Percentiles rank a stretch among this genome's conserved stretches.
Evolutionary conservation across 2,888 invertebrate species (phyloP).

Genomic region (Eurois occulta): DNA sequence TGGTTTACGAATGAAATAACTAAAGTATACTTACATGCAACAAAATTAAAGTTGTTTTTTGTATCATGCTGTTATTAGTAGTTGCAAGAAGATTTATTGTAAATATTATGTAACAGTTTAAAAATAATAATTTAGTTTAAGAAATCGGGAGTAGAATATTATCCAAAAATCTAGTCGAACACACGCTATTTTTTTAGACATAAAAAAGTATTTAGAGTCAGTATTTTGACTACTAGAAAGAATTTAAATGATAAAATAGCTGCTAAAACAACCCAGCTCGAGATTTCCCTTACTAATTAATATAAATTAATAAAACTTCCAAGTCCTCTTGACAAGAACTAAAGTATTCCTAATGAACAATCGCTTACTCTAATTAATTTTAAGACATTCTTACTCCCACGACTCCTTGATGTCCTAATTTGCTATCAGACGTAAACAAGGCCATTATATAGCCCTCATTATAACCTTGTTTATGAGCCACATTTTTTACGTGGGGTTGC

Average conservation of each 20-base stretch:
- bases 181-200: not conserved
- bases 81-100: not conserved
- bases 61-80: not conserved
- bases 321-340: slow-evolving; percentile 4
- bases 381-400: not conserved
- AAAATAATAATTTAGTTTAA: not conserved
- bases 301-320: slow-evolving; percentile 21
- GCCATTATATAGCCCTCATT: slow-evolving; percentile 52
- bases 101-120: not conserved
- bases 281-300: slow-evolving; percentile 18
- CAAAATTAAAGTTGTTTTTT: not conserved
- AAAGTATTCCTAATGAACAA: slow-evolving; percentile 24
- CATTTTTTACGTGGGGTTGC: slow-evolving; percentile 49
- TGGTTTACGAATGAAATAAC: not conserved
- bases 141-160: not conserved
- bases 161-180: not conserved
- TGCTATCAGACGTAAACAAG: slow-evolving; percentile 32
- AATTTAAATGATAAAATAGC: slow-evolving; percentile 3
- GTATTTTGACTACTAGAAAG: not conserved
- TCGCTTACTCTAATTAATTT: slow-evolving; percentile 15
- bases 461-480: slow-evolving; percentile 55
- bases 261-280: not conserved
- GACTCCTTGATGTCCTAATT: slow-evolving; percentile 30
- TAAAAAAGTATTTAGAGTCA: not conserved
- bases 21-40: not conserved